Percentiles rank a stretch among this genome's conserved stretches.
phyloP scores from a whole-genome alignment of 2,888 invertebrate genomes.

The Cyrtodaria siliqua region DNA sequence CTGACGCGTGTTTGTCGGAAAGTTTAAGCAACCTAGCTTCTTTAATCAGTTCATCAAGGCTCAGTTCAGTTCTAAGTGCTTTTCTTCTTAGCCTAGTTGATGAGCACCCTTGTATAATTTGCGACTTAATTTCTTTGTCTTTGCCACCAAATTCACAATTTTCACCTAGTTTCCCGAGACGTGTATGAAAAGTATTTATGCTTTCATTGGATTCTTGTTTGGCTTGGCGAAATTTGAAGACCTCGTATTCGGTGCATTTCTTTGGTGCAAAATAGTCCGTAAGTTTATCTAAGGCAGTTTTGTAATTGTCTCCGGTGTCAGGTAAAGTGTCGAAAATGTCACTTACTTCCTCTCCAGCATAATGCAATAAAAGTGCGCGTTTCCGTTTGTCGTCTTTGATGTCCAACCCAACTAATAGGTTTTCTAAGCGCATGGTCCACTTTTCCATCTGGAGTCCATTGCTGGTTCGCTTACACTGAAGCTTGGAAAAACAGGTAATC shows the following conservation, averaged over 20 bases:
- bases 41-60: neutral
- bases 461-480: no score
- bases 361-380: slow-evolving; percentile 52
- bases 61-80: slow-evolving; percentile 21
- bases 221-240: no score
- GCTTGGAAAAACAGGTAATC: no score
- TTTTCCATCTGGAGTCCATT: slow-evolving; percentile 40
- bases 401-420: slow-evolving; percentile 44
- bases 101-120: slow-evolving; percentile 33
- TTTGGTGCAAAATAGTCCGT: slow-evolving; percentile 52
- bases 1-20: slow-evolving; percentile 31
- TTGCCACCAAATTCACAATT: slow-evolving; percentile 25
- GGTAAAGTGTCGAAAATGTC: slow-evolving; percentile 48
- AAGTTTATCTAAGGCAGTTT: slow-evolving; percentile 36
- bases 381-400: slow-evolving; percentile 41
- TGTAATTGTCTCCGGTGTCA: slow-evolving; percentile 24
- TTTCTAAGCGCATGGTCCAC: slow-evolving; percentile 33
- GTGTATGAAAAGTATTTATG: slow-evolving; percentile 49
- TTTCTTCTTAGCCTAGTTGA: slow-evolving; percentile 47
- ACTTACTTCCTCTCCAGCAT: slow-evolving; percentile 49
- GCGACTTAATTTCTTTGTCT: slow-evolving; percentile 40
- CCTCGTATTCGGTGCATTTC: slow-evolving; percentile 38
- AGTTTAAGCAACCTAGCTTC: slow-evolving; percentile 25
- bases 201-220: neutral
- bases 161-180: slow-evolving; percentile 43